Base-by-base conservation (phyloP, 2,888 invertebrate species). In the Allygus modestus region DNA sequence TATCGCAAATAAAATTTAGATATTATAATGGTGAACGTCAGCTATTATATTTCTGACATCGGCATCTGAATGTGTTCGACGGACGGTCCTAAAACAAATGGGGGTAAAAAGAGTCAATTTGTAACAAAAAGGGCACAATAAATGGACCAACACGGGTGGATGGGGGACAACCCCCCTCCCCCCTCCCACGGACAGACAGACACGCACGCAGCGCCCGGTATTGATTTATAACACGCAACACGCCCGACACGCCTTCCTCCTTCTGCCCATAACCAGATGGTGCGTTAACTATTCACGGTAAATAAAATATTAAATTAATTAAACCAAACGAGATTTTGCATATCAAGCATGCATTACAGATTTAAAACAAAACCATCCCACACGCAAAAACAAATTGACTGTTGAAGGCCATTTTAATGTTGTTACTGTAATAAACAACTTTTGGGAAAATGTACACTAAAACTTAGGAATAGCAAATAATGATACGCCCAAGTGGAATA, bases 191-290 rank as follows among this genome's bases (percentile, higher is more conserved):
- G 54, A 23, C 46, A 17, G 46, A 46, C 65, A 28, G 65, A 65
- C 65, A 65, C 65, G 65, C 31, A 65, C 65, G 65, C 65, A 28
- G 65, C 31, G 54, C 58, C 65, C 15, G 58, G 65, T 65, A 65
- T 65, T 65, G 65, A 65, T 65, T 65, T 65, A 65, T 31, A 31
- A 65, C 65, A 65, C 65, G 65, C 65, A 28, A 65, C 65, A 65
- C 65, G 65, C 31, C 58, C 58, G 58, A 58, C 58, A 58, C 58
- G 58, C 23, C 58, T 23, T 11, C 20, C 23, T n/a, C 23, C 31
- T 28, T 20, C 54, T 11, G 54, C 54, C 23, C 11, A 23, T 23
- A 20, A 11, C 20, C 54, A 23, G 5, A 23, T 54, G 54, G 11
- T 4, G 15, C 51, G 9, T 51, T 17, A 51, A 2, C n/a, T 51